A percentile compares a stretch with the other conserved stretches of the same genome.
phyloP scores from a whole-genome alignment of 2,113 vertebrate species.

The Larimichthys crocea region DNA sequence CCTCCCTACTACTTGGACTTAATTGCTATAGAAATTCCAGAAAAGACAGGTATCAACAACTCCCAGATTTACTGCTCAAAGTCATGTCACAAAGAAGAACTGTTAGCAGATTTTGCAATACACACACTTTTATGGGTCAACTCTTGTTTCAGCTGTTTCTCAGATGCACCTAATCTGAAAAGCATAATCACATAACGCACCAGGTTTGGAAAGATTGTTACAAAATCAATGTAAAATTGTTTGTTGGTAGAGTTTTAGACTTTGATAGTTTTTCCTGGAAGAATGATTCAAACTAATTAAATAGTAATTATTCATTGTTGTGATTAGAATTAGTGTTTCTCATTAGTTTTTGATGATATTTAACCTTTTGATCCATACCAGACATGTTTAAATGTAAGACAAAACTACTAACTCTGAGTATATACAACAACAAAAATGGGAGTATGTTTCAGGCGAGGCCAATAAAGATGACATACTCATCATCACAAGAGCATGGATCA shows the following conservation, averaged over 20 bases:
- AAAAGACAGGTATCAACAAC: constrained; percentile 80
- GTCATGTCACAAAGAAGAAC: constrained; percentile 57
- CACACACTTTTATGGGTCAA: constrained; percentile 30
- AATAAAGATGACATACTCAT: constrained; percentile 18
- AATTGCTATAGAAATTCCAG: constrained; percentile 80
- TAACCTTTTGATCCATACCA: neutral
- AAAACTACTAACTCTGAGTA: neutral
- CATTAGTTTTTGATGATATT: neutral
- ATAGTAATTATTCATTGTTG: neutral
- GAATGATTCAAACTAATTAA: neutral
- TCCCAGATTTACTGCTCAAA: constrained; percentile 75
- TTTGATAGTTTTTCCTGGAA: neutral
- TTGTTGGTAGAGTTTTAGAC: neutral
- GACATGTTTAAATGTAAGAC: neutral
- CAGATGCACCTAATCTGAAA: constrained; percentile 1
- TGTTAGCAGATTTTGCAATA: constrained; percentile 65
- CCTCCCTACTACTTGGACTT: constrained; percentile 76
- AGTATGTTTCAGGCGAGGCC: constrained; percentile 17
- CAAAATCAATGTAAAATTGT: neutral
- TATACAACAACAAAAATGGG: constrained; percentile 21
- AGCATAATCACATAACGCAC: neutral
- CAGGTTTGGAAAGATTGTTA: neutral
- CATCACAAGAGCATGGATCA: constrained; percentile 18
- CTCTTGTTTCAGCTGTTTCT: constrained; percentile 39
- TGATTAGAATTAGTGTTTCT: neutral